Evolutionary conservation across 2,113 vertebrate species (phyloP).

Genomic region (Orthonyx spaldingii): DNA sequence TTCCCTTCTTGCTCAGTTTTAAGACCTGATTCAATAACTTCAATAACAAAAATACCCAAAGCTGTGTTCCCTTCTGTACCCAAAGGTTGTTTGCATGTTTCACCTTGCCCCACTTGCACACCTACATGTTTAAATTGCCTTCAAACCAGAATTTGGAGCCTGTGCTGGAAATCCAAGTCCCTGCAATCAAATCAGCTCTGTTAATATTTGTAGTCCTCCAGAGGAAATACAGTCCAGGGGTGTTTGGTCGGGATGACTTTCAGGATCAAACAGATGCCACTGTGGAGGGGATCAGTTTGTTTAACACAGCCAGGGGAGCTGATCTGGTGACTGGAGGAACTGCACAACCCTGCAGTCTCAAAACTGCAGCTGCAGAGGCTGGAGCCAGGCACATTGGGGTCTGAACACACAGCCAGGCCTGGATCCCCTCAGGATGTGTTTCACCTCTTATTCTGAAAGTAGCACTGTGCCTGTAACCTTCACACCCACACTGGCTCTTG

Average conservation of each 20-base stretch:
- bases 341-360: not conserved
- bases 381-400: not conserved
- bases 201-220: not conserved
- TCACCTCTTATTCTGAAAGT: not conserved
- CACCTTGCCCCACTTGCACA: not conserved
- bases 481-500: not conserved
- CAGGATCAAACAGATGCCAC: not conserved
- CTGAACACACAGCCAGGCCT: not conserved
- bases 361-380: not conserved
- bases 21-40: not conserved
- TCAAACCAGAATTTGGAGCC: not conserved
- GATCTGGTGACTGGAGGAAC: not conserved
- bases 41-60: not conserved
- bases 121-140: not conserved
- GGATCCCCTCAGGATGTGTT: not conserved
- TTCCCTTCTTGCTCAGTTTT: slow-evolving; percentile 17
- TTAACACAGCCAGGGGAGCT: not conserved
- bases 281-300: not conserved
- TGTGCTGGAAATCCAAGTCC: not conserved
- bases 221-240: not conserved
- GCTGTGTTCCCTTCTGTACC: not conserved
- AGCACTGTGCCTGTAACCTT: not conserved
- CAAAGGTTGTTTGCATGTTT: not conserved
- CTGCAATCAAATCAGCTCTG: not conserved
- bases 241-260: not conserved